These are phyloP conservation scores for Theocolax elegans DNA, from an alignment of 1,140 invertebrate species.

Conservation along the genomic window DNA sequence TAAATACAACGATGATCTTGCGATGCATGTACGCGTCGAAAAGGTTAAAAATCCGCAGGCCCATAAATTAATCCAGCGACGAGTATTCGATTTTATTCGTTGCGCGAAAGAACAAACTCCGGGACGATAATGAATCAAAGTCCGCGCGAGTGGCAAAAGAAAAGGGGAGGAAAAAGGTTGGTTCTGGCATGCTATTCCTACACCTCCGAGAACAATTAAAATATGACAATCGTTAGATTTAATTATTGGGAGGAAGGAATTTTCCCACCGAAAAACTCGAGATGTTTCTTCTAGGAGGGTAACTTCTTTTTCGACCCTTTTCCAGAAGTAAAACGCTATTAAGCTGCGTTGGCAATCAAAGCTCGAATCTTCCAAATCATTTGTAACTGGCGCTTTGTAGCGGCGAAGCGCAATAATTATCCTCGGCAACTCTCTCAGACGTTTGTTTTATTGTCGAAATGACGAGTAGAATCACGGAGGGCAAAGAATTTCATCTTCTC, in stretches of 20 bases:
- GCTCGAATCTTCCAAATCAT: slow-evolving; percentile 53
- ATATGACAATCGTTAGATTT: slow-evolving; percentile 66
- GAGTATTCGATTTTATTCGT: too few species aligned
- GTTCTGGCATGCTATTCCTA: not conserved
- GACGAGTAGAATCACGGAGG: too few species aligned
- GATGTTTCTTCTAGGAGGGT: too few species aligned
- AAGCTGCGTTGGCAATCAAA: slow-evolving; percentile 47
- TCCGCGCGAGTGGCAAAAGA: not conserved
- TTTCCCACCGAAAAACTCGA: not conserved
- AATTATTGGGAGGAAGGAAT: slow-evolving; percentile 62
- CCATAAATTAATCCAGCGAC: too few species aligned
- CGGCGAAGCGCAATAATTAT: slow-evolving; percentile 50
- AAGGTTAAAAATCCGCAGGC: too few species aligned
- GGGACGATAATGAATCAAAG: slow-evolving; percentile 35
- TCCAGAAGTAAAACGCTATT: not conserved
- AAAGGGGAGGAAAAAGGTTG: not conserved
- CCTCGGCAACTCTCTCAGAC: not conserved
- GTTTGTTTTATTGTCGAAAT: slow-evolving; percentile 19
- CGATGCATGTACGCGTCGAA: too few species aligned
- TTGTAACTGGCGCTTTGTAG: slow-evolving; percentile 50
- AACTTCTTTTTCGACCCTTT: slow-evolving; percentile 25
- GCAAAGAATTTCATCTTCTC: too few species aligned
- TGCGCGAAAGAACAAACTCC: too few species aligned
- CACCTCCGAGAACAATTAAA: slow-evolving; percentile 59
- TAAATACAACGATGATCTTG: too few species aligned